These are phyloP conservation scores for Elymnias hypermnestra DNA, from an alignment of 1,140 invertebrate genomes.

Conservation along the genomic window DNA sequence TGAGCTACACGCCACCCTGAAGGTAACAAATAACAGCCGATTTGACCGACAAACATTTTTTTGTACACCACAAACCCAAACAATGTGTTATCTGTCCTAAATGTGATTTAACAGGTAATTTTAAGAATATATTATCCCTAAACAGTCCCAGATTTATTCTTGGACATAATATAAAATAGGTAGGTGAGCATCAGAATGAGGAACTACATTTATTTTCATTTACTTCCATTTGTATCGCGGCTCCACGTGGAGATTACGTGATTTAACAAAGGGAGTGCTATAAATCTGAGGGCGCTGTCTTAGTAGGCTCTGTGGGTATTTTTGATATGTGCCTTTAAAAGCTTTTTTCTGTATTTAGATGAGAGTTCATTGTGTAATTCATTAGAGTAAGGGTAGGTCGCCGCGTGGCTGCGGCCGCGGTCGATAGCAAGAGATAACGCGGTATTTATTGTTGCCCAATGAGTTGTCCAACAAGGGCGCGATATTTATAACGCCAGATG, in stretches of 20 bases:
- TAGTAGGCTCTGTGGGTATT: conserved; percentile 74
- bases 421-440: conserved; percentile 71
- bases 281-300: conserved; percentile 71
- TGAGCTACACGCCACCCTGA: conserved; percentile 63
- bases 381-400: conserved; percentile 69
- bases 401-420: conserved; percentile 48
- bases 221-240: conserved; percentile 69
- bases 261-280: conserved; percentile 72
- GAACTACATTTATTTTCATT: conserved; percentile 76
- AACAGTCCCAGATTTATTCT: conserved; percentile 61
- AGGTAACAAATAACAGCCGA: conserved; percentile 56
- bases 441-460: conserved; percentile 66
- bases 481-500: conserved; percentile 55
- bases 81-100: conserved; percentile 67
- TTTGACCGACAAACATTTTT: conserved; percentile 62
- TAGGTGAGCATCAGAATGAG: conserved; percentile 66
- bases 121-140: conserved; percentile 66
- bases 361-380: conserved; percentile 75
- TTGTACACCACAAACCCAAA: conserved; percentile 54
- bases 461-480: conserved; percentile 57
- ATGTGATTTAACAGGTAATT: conserved; percentile 75
- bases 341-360: conserved; percentile 76
- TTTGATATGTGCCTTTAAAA: conserved; percentile 76
- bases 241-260: conserved; percentile 74
- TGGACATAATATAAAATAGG: conserved; percentile 62